Evolutionary conservation across 2,797 vertebrate species (phyloP).

Genomic region (Lagorchestes hirsutus): DNA sequence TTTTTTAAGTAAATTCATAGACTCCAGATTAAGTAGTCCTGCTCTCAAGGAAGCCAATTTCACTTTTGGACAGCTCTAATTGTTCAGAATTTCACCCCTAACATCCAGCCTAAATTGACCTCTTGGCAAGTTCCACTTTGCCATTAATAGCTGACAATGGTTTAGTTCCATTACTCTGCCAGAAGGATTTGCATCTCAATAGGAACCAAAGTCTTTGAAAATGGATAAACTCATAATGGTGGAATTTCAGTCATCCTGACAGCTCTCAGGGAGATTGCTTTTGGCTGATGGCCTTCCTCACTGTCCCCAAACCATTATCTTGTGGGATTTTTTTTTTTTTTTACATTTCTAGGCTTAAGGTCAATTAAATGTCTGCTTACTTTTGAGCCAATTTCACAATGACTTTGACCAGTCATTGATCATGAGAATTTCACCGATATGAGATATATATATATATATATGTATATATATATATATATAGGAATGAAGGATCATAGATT

Average conservation of each 20-base stretch:
- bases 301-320: not conserved
- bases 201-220: not conserved
- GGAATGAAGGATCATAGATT: not conserved
- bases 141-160: conserved; percentile 2
- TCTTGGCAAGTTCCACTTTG: not conserved
- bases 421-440: not conserved
- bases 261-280: not conserved
- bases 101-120: not conserved
- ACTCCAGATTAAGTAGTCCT: not conserved
- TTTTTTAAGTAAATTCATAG: not conserved
- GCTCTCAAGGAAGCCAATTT: not conserved
- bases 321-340: not conserved
- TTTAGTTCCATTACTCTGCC: not conserved
- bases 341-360: not conserved
- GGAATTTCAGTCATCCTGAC: not conserved
- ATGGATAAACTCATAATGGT: conserved; percentile 1
- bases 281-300: not conserved
- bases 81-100: not conserved
- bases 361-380: not conserved
- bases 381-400: not conserved
- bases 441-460: not conserved
- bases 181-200: not conserved
- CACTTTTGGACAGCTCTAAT: not conserved
- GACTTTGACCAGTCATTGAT: not conserved
- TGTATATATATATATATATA: not conserved